phyloP scores from a whole-genome alignment of 1,140 invertebrate genomes.

The Euura saliciscinereae region DNA sequence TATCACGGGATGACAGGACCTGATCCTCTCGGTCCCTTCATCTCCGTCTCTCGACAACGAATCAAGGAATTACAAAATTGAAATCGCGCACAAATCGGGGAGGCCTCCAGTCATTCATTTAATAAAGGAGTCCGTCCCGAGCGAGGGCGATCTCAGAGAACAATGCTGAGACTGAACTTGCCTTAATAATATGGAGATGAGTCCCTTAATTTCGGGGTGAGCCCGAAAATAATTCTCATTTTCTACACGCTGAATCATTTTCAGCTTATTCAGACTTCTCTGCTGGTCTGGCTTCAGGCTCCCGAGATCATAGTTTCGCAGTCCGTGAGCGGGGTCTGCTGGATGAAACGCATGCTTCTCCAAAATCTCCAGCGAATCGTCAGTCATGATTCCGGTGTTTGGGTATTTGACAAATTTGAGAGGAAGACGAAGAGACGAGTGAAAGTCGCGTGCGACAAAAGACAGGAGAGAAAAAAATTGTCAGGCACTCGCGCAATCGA shows the following conservation, averaged over 20 bases:
- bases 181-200: conserved; percentile 33
- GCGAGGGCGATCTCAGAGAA: neutral
- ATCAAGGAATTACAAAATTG: neutral
- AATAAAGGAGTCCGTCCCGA: neutral
- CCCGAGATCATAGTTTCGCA: conserved; percentile 12
- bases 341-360: conserved; percentile 14
- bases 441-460: no score
- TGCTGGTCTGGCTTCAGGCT: conserved; percentile 28
- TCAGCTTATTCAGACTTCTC: conserved; percentile 26
- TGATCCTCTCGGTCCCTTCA: no score
- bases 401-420: neutral
- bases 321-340: conserved; percentile 1
- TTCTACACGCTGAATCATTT: conserved; percentile 21
- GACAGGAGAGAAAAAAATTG: no score
- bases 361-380: conserved; percentile 18
- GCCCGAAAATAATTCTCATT: conserved; percentile 34
- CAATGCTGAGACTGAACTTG: conserved; percentile 10
- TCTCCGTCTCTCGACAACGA: neutral
- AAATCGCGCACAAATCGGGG: neutral
- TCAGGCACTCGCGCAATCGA: no score
- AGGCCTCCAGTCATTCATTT: neutral
- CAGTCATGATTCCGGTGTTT: conserved; percentile 15
- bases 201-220: conserved; percentile 35
- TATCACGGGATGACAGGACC: no score
- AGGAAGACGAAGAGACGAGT: no score